A percentile compares a stretch with the other conserved stretches of the same genome.
phyloP scores from a whole-genome alignment of 2,113 vertebrate genomes.

The Pelusios castaneus region DNA sequence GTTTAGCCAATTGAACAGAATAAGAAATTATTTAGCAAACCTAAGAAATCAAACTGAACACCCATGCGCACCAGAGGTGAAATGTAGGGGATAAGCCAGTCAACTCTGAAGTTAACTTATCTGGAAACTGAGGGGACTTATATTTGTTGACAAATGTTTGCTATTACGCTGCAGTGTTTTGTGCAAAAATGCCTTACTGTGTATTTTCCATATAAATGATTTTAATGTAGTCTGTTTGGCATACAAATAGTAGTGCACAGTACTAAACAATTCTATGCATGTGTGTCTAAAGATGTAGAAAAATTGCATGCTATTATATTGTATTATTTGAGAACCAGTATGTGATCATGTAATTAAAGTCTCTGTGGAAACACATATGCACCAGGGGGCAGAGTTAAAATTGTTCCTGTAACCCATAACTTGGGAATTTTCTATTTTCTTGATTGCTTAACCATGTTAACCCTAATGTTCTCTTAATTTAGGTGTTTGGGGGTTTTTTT shows the following conservation, averaged over 20 bases:
- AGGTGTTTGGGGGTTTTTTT: neutral
- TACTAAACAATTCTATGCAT: neutral
- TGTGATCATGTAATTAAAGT: neutral
- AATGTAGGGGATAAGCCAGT: neutral
- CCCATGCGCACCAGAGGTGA: neutral
- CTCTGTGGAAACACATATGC: neutral
- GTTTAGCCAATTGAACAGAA: neutral
- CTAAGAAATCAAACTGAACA: neutral
- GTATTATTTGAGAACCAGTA: conserved; percentile 5
- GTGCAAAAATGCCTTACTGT: neutral
- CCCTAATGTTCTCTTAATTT: neutral
- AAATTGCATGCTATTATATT: neutral
- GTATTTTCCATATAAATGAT: conserved; percentile 11
- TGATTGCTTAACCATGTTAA: neutral
- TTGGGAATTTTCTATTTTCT: neutral
- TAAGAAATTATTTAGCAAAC: neutral
- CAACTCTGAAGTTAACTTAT: conserved; percentile 20
- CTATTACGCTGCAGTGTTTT: neutral
- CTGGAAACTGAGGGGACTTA: neutral
- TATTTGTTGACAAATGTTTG: conserved; percentile 26
- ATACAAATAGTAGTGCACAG: neutral
- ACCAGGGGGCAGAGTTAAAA: neutral
- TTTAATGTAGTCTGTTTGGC: neutral
- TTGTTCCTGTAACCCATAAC: neutral
- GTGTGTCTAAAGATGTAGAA: conserved; percentile 7